Conservation (phyloP, 2,797 vertebrate species). For the Mus spretus region DNA sequence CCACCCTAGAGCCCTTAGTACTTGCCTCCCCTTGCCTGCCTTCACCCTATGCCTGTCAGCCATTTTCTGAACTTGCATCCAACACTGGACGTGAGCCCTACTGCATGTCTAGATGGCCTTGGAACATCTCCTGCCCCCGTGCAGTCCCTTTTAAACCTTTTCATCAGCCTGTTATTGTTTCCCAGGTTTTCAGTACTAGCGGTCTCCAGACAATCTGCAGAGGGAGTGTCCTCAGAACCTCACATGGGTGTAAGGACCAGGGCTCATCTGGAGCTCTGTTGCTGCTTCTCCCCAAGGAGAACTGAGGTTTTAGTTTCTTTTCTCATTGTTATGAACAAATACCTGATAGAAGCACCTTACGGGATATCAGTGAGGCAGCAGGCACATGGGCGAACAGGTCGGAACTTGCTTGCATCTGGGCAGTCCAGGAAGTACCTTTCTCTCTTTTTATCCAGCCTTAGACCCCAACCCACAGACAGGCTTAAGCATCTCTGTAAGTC, state of each 20-base stretch:
- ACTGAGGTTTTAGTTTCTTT: not conserved
- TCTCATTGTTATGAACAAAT: not conserved
- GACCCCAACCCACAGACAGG: not conserved
- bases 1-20: not conserved
- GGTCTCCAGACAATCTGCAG: not conserved
- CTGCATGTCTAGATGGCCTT: not conserved
- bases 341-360: not conserved
- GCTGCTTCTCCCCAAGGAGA: not conserved
- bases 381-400: fast-evolving
- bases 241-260: not conserved
- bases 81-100: not conserved
- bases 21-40: not conserved
- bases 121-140: not conserved
- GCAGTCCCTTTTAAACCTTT: not conserved
- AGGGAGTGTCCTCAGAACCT: not conserved
- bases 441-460: not conserved
- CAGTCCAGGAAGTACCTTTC: not conserved
- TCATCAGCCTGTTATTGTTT: not conserved
- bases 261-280: not conserved
- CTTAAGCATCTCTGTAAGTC: not conserved
- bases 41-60: not conserved
- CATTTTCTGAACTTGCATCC: not conserved
- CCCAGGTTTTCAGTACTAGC: not conserved
- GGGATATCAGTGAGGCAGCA: not conserved
- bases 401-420: not conserved